Conservation (phyloP, 2,888 invertebrate species). For the Philaethria dido region DNA sequence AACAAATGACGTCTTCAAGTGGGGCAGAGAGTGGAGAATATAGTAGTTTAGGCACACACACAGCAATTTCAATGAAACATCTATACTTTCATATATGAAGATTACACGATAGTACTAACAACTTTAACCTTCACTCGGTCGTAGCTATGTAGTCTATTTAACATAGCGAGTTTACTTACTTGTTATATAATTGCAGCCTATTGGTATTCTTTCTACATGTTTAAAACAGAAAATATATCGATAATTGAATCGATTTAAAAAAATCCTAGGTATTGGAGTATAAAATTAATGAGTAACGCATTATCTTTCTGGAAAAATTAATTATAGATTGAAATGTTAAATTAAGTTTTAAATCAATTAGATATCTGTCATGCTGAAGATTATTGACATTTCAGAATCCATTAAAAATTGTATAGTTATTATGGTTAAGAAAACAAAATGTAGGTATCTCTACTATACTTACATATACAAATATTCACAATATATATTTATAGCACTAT, state of each 20-base stretch:
- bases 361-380: neutral
- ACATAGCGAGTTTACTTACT: conserved; percentile 19
- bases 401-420: neutral
- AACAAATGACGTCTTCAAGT: neutral
- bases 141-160: conserved; percentile 22
- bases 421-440: neutral
- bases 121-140: conserved; percentile 37
- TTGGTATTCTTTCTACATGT: neutral
- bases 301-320: conserved; percentile 8
- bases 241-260: neutral
- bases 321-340: conserved; percentile 1
- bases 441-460: too few relatives aligned
- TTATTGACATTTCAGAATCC: neutral
- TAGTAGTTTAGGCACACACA: neutral
- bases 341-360: conserved; percentile 3
- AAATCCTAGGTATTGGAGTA: too few relatives aligned
- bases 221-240: neutral
- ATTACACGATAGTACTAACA: conserved; percentile 35
- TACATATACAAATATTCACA: too few relatives aligned
- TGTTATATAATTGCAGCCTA: conserved; percentile 22
- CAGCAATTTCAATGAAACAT: neutral
- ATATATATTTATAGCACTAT: too few relatives aligned
- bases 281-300: neutral
- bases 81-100: conserved; percentile 20
- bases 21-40: neutral